Conservation (phyloP, 2,797 vertebrate species). For the Nyctalus aviator region DNA sequence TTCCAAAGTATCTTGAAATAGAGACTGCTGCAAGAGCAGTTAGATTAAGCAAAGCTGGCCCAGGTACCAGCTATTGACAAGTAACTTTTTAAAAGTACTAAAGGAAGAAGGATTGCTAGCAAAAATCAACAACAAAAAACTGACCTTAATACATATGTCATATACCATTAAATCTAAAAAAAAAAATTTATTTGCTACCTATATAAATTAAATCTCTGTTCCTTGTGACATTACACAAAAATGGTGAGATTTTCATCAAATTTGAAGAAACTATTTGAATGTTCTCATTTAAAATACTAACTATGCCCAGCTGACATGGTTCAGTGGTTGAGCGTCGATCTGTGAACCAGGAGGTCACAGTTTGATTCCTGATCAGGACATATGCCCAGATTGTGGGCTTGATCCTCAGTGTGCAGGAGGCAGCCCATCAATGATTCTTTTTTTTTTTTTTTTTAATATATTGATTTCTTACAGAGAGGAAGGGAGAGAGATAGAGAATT, state of each 20-base stretch:
- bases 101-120: neutral
- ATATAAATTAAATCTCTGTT: slow-evolving; percentile 48
- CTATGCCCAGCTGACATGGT: neutral
- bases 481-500: too few relatives aligned
- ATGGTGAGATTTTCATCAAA: neutral
- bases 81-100: slow-evolving; percentile 16
- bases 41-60: slow-evolving; percentile 38
- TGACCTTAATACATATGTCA: neutral
- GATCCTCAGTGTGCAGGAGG: neutral
- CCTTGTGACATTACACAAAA: slow-evolving; percentile 29
- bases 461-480: too few relatives aligned
- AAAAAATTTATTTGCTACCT: slow-evolving; percentile 28
- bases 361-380: neutral
- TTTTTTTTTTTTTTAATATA: too few relatives aligned
- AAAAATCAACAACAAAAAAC: neutral
- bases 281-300: slow-evolving; percentile 46
- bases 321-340: neutral
- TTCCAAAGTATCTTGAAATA: slow-evolving; percentile 58
- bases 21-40: slow-evolving; percentile 12
- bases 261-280: neutral
- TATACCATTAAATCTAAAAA: slow-evolving; percentile 12
- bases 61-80: slow-evolving; percentile 35
- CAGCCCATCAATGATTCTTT: neutral
- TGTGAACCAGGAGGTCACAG: neutral
- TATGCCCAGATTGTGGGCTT: neutral